These are phyloP conservation scores for Scalopus aquaticus DNA, from an alignment of 2,113 vertebrate genomes.

Conservation along the genomic window DNA sequence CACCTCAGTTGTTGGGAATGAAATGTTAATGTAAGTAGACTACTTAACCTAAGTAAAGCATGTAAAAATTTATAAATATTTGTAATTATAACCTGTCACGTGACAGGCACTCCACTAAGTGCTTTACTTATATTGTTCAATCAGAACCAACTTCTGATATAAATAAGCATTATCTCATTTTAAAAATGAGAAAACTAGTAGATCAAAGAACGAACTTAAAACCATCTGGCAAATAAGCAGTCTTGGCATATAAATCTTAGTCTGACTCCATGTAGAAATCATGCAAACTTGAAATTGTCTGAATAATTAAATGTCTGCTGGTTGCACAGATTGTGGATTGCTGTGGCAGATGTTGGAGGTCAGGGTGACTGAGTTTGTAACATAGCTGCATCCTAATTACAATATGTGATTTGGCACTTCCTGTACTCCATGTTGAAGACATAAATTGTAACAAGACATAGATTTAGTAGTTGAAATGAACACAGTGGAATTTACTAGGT, in stretches of 20 bases:
- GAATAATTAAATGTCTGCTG: neutral
- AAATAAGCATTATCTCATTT: conserved; percentile 33
- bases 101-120: neutral
- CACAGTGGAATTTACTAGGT: neutral
- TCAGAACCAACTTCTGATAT: conserved; percentile 8
- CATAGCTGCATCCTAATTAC: neutral
- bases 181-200: conserved; percentile 22
- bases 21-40: neutral
- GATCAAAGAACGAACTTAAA: neutral
- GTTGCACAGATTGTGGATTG: neutral
- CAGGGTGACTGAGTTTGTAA: neutral
- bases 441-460: neutral
- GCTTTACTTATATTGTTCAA: neutral
- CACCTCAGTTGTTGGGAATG: neutral
- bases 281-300: neutral
- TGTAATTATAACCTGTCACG: neutral
- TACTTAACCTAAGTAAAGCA: neutral
- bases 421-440: neutral
- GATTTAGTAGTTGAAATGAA: neutral
- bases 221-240: neutral
- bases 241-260: neutral
- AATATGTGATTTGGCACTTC: neutral
- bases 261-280: conserved; percentile 1
- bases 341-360: neutral
- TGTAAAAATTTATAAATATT: neutral